Evolutionary conservation across 2,797 vertebrate species (phyloP).

Genomic region (Epinephelus malabaricus): DNA sequence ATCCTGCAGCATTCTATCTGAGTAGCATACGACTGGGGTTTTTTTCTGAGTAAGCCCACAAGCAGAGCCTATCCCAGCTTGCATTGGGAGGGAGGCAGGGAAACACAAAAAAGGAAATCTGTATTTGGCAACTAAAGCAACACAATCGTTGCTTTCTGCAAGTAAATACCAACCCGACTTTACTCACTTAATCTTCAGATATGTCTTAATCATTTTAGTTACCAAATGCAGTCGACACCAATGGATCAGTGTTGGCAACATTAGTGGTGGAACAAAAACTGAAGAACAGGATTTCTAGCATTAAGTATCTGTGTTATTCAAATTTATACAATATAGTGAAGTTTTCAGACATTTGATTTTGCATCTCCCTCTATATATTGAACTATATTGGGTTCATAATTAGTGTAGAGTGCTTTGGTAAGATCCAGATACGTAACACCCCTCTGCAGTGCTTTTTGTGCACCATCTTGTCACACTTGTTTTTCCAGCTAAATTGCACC

Average conservation of each 20-base stretch:
- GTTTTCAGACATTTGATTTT: not conserved
- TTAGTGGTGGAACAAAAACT: not conserved
- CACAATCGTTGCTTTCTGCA: no score
- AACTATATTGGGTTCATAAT: not conserved
- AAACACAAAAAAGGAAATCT: not conserved
- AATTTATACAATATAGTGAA: not conserved
- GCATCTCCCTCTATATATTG: not conserved
- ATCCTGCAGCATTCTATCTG: no score
- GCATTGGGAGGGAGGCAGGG: not conserved
- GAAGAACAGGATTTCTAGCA: not conserved
- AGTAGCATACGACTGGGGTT: no score
- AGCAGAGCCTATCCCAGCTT: not conserved
- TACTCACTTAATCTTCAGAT: not conserved
- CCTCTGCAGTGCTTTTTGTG: not conserved
- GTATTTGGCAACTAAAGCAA: not conserved
- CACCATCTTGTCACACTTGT: not conserved
- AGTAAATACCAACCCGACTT: not conserved
- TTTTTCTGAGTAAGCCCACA: no score
- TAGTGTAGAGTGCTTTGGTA: not conserved
- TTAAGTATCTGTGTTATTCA: not conserved
- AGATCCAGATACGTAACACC: not conserved
- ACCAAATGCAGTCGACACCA: not conserved
- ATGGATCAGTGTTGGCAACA: rapidly evolving
- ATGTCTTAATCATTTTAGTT: not conserved
- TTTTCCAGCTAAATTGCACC: slow-evolving; percentile 33